Conservation (phyloP, 2,113 vertebrate species). For the Camelus dromedarius region DNA sequence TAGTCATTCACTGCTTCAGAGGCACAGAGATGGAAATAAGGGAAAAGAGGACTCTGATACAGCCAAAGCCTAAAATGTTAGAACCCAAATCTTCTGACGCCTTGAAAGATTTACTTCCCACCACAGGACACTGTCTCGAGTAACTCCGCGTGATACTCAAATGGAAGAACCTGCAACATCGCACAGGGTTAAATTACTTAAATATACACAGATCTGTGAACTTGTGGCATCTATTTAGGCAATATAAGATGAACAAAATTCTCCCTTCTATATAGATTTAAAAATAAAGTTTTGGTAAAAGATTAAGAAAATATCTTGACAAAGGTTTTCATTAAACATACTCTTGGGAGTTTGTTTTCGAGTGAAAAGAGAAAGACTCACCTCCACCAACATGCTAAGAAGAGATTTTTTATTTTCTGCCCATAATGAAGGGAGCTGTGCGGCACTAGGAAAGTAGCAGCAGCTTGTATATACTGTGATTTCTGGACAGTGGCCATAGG, state of each 20-base stretch:
- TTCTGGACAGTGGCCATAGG: conserved; percentile 96
- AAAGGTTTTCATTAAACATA: conserved; percentile 18
- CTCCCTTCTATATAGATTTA: not conserved
- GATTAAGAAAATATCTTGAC: conserved; percentile 11
- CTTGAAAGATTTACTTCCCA: not conserved
- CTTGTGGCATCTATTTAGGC: not conserved
- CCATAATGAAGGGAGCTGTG: conserved; percentile 93
- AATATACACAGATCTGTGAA: not conserved
- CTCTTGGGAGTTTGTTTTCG: not conserved
- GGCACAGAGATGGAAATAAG: not conserved
- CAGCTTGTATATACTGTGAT: conserved; percentile 98
- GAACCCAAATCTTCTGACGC: not conserved
- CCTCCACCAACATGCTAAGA: conserved; percentile 98
- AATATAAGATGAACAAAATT: conserved; percentile 30
- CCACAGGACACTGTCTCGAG: not conserved
- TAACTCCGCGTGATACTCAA: not conserved
- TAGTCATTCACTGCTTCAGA: conserved; percentile 29
- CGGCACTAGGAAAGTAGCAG: conserved; percentile 94
- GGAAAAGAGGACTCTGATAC: not conserved
- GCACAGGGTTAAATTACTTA: not conserved
- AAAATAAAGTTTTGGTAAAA: conserved; percentile 44
- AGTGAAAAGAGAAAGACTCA: conserved; percentile 82
- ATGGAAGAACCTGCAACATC: not conserved
- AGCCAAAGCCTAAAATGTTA: not conserved
- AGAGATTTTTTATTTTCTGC: conserved; percentile 96